A percentile compares a stretch with the other conserved stretches of the same genome.
These are phyloP conservation scores for Vulpes lagopus DNA, from an alignment of 2,113 vertebrate genomes.

Conservation along the genomic window DNA sequence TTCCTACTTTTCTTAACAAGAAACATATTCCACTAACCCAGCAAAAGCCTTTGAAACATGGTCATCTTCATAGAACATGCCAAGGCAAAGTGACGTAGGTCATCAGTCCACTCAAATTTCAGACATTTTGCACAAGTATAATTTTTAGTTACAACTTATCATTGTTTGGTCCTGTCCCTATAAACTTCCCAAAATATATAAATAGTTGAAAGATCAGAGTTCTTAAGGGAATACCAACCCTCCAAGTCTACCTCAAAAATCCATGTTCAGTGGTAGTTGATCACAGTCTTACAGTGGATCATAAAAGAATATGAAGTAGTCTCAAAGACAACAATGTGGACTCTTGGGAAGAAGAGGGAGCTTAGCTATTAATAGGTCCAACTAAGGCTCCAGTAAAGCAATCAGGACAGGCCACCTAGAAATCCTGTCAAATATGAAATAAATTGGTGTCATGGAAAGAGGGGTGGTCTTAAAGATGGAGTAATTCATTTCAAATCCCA, in stretches of 20 bases:
- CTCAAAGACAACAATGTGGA: neutral
- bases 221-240: neutral
- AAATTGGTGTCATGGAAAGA: constrained; percentile 1
- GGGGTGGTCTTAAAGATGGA: neutral
- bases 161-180: neutral
- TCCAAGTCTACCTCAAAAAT: neutral
- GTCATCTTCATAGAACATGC: neutral
- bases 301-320: constrained; percentile 34
- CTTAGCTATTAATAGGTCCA: neutral
- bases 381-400: neutral
- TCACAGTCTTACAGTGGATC: neutral
- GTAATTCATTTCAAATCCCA: constrained; percentile 14
- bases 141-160: neutral
- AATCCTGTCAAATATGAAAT: neutral
- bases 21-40: neutral
- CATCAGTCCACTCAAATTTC: neutral
- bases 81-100: neutral
- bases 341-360: neutral
- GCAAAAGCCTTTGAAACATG: neutral
- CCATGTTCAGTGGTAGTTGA: neutral
- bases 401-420: neutral
- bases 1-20: constrained; percentile 19
- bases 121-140: neutral
- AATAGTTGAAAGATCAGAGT: neutral
- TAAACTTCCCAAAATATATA: constrained; percentile 33